Percentiles rank a stretch among this genome's conserved stretches.
These are phyloP conservation scores for Cebidichthys violaceus DNA, from an alignment of 2,113 vertebrate species.

Conservation along the genomic window DNA sequence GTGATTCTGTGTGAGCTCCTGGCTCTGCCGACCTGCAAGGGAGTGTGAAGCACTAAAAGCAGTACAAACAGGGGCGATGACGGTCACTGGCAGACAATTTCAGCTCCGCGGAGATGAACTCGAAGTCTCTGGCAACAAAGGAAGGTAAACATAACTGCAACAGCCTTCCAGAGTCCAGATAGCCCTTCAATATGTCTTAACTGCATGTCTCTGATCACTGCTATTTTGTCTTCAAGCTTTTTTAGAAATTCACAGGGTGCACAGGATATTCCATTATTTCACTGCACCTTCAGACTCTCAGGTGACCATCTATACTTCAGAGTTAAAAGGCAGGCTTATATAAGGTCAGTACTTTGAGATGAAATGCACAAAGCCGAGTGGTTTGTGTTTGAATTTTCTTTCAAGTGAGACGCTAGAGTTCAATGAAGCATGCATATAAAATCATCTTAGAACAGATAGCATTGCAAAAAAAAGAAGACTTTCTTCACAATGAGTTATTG, in stretches of 20 bases:
- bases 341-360: slow-evolving; percentile 29
- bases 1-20: slow-evolving; percentile 61
- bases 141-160: slow-evolving; percentile 44
- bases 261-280: slow-evolving; percentile 30
- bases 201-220: slow-evolving; percentile 43
- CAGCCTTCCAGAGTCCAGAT: slow-evolving; percentile 42
- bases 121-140: slow-evolving; percentile 54
- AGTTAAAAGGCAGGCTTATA: slow-evolving; percentile 19
- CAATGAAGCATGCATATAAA: slow-evolving; percentile 16
- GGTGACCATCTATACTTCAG: slow-evolving; percentile 24
- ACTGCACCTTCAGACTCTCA: slow-evolving; percentile 29
- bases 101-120: slow-evolving; percentile 54
- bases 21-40: slow-evolving; percentile 53
- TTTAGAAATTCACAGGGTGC: neutral
- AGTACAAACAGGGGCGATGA: slow-evolving; percentile 56
- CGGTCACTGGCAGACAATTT: slow-evolving; percentile 59
- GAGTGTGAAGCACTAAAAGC: slow-evolving; percentile 62
- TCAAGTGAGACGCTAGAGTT: neutral
- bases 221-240: slow-evolving; percentile 34
- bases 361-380: neutral
- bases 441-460: neutral
- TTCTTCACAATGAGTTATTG: neutral
- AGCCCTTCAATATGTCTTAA: slow-evolving; percentile 11
- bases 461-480: slow-evolving; percentile 7
- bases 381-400: slow-evolving; percentile 20